A percentile compares a stretch with the other conserved stretches of the same genome.
These are phyloP conservation scores for Stigmatopora argus DNA, from an alignment of 2,113 vertebrate species.

Conservation along the genomic window DNA sequence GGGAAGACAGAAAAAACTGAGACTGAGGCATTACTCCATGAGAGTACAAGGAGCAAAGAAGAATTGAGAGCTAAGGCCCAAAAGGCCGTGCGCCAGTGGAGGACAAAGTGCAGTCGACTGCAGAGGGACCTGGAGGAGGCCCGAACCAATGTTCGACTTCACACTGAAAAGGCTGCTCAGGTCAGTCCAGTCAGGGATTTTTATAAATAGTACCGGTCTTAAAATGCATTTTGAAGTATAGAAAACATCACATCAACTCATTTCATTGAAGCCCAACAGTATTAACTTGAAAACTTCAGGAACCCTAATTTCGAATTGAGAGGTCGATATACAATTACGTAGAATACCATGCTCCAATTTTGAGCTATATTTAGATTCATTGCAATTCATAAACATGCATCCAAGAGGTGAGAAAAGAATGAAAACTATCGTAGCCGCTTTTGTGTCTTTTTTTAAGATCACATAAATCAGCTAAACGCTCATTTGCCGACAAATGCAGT, in stretches of 20 bases:
- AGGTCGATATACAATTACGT: background rate
- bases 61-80: conserved; percentile 84
- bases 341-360: background rate
- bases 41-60: conserved; percentile 76
- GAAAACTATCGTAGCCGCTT: background rate
- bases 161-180: conserved; percentile 72
- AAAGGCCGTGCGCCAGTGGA: conserved; percentile 84
- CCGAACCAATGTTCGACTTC: conserved; percentile 51
- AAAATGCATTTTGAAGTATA: no score
- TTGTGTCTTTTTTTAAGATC: background rate
- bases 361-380: background rate
- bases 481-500: conserved; percentile 2
- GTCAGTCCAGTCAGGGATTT: conserved; percentile 54
- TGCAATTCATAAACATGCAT: background rate
- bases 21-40: conserved; percentile 73
- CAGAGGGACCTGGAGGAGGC: conserved; percentile 77
- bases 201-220: background rate
- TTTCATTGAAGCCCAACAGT: background rate
- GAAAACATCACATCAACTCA: no score
- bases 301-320: background rate
- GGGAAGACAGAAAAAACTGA: conserved; percentile 68
- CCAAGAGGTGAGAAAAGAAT: background rate
- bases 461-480: conserved; percentile 10
- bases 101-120: conserved; percentile 79
- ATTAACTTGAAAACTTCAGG: background rate